Evolutionary conservation across 2,888 invertebrate genomes (phyloP).

Genomic region (Eristalis tenax): DNA sequence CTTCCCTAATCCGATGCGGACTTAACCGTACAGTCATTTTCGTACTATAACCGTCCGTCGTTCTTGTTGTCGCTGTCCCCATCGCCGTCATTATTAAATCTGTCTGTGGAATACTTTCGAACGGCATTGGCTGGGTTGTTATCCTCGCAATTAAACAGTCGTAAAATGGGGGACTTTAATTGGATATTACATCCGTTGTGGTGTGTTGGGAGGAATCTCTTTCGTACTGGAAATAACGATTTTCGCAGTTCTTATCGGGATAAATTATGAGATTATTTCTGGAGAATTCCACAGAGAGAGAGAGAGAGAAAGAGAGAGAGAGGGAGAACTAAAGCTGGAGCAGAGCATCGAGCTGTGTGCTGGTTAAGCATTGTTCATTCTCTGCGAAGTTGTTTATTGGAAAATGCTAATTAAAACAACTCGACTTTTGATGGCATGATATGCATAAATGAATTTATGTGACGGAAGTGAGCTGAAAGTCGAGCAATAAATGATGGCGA

Average conservation of each 20-base stretch:
- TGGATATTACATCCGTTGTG: constrained; percentile 69
- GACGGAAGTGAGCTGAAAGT: not conserved
- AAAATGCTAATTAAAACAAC: constrained; percentile 40
- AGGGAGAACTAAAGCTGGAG: not conserved
- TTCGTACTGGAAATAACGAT: constrained; percentile 55
- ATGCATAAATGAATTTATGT: not conserved
- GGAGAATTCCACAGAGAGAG: constrained; percentile 1
- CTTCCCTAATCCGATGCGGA: constrained; percentile 46
- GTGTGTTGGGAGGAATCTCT: constrained; percentile 12
- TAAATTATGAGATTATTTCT: constrained; percentile 61
- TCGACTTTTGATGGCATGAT: not conserved
- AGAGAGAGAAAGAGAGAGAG: no score
- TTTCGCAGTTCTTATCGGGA: constrained; percentile 68
- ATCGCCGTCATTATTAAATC: constrained; percentile 56
- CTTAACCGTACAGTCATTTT: constrained; percentile 2
- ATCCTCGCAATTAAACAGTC: constrained; percentile 72
- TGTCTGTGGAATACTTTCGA: constrained; percentile 63
- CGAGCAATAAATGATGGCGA: not conserved
- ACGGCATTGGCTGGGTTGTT: constrained; percentile 58
- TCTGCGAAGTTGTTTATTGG: constrained; percentile 45
- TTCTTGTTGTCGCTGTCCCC: not conserved
- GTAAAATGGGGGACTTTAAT: constrained; percentile 70
- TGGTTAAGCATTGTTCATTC: constrained; percentile 5
- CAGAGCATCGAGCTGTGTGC: not conserved
- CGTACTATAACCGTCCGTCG: not conserved